Evolutionary conservation across 1,140 invertebrate species (phyloP).

Genomic region (Rhyzopertha dominica): DNA sequence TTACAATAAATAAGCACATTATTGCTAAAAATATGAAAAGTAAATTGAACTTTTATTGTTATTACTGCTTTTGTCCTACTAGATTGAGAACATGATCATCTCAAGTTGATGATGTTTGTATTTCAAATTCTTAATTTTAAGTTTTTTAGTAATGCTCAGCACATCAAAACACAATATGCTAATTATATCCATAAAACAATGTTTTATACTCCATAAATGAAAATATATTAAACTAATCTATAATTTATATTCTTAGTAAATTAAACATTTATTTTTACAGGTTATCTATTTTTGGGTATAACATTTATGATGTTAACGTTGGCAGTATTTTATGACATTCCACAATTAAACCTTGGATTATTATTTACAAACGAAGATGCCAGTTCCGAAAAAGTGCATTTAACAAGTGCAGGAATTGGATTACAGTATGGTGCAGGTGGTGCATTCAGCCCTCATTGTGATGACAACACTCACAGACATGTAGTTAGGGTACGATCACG

Average conservation of each 20-base stretch:
- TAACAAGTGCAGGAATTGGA: constrained; percentile 20
- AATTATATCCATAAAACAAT: no score
- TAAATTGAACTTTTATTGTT: no score
- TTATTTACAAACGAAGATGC: constrained; percentile 51
- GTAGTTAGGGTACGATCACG: constrained; percentile 57
- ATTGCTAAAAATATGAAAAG: no score
- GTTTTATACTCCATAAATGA: no score
- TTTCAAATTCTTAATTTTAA: no score
- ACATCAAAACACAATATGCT: no score
- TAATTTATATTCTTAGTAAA: neutral
- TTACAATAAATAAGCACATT: no score
- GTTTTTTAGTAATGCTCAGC: no score
- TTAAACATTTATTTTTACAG: constrained; percentile 49
- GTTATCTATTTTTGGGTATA: constrained; percentile 71
- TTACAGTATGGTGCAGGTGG: constrained; percentile 26
- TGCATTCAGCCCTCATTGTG: constrained; percentile 13
- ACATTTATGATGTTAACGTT: constrained; percentile 79
- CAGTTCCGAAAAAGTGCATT: constrained; percentile 28
- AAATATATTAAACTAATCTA: constrained; percentile 1
- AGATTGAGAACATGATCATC: no score
- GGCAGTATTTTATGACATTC: constrained; percentile 81
- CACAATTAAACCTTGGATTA: constrained; percentile 75
- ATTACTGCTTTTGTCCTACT: no score
- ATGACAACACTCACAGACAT: constrained; percentile 44
- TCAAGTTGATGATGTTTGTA: no score